These are phyloP conservation scores for Salvelinus fontinalis DNA, from an alignment of 2,113 vertebrate genomes.

Conservation along the genomic window DNA sequence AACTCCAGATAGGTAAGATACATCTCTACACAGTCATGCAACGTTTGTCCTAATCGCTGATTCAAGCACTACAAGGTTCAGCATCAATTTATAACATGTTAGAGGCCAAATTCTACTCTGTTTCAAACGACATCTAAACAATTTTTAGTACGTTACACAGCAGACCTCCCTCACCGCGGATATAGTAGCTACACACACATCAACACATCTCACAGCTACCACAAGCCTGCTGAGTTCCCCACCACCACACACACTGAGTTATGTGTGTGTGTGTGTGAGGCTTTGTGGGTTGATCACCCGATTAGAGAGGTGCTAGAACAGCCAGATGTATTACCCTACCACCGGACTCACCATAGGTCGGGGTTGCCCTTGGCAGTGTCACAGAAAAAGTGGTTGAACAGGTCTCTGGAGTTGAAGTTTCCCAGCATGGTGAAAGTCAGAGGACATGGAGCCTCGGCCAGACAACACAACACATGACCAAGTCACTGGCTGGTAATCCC, in stretches of 20 bases:
- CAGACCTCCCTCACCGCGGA: background rate
- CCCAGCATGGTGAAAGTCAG: slow-evolving; percentile 70
- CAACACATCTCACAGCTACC: background rate
- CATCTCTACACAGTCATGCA: background rate
- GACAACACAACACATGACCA: slow-evolving; percentile 76
- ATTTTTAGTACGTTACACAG: background rate
- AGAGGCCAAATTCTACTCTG: background rate
- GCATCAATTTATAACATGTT: background rate
- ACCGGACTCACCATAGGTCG: slow-evolving; percentile 72
- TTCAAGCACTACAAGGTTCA: slow-evolving; percentile 15
- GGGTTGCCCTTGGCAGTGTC: slow-evolving; percentile 78
- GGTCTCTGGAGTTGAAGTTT: slow-evolving; percentile 33
- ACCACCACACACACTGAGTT: background rate
- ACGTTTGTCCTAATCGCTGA: too few relatives aligned
- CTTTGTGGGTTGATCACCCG: too few relatives aligned
- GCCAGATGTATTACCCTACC: background rate
- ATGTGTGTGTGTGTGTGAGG: background rate
- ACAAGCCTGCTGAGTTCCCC: background rate
- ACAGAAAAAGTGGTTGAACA: slow-evolving; percentile 79
- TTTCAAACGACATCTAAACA: background rate
- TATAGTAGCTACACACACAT: too few relatives aligned
- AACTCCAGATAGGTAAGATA: background rate
- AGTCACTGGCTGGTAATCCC: slow-evolving; percentile 68
- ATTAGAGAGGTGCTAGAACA: background rate
- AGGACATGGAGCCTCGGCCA: slow-evolving; percentile 55